Evolutionary conservation across 2,888 invertebrate genomes (phyloP), one percentile per base, ranked within the genome.

Genomic region (Agonum fuliginosum): DNA sequence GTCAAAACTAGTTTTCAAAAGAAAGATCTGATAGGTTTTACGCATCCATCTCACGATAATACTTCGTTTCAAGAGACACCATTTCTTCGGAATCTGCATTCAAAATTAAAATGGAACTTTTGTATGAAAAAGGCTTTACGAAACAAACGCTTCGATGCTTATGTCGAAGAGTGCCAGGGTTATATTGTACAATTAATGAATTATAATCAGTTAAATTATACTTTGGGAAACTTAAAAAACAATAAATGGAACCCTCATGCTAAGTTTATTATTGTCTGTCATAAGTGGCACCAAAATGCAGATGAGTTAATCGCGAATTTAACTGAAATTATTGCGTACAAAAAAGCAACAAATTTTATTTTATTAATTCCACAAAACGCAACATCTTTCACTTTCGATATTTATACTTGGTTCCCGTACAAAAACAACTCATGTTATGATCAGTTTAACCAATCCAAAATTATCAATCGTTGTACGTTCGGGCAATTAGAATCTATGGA

Each of bases 371-470:
- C 30, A 8, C 27, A 62, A 17, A 62, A 62, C 17, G 10, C 30
- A 30, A 8, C n/a, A 62, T 14, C 3, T 30, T 51, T 51, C 67
- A 34, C 48, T 14, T 34, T 76, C 2, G 48, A 76, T 51, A 30
- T 76, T 4, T 69, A 69, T 10, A 34, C 69, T 5, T 76, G 76
- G 76, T 76, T 51, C 37, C 76, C 76, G 6, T 76, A 67, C 22
- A 19, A 24, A 10, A 24, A 67, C 0, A 67, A 48, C 14, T 34
- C 27, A 22, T 76, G 76, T 20, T 43, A 19, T 10, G 14, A 30
- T n/a, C 24, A n/a, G 4, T 76, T 48, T 20, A 65, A 69, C 12
- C 19, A 67, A 34, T 69, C 46, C 3, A 27, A 8, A 10, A 19
- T 76, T 22, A 51, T 76, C 20, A 48, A 76, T 19, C 37, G 19